Evolutionary conservation across 2,888 invertebrate species (phyloP).

Genomic region (Ornithoptera priamus): DNA sequence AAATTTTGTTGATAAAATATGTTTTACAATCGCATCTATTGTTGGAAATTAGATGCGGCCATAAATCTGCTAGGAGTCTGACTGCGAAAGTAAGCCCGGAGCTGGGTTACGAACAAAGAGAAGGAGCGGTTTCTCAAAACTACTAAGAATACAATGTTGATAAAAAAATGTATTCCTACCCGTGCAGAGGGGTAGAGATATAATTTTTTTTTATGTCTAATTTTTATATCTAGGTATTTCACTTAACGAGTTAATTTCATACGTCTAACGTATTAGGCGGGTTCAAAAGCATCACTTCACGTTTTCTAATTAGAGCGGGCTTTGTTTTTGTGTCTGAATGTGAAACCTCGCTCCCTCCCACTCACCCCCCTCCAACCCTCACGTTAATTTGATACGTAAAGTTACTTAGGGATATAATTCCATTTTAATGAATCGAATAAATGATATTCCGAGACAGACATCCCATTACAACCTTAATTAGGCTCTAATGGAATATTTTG

Average conservation of each 20-base stretch:
- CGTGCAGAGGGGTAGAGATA: too few relatives aligned
- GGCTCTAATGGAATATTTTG: too few relatives aligned
- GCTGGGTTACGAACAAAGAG: too few relatives aligned
- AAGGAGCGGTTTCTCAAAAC: too few relatives aligned
- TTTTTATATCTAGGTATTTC: background rate
- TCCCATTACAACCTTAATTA: background rate
- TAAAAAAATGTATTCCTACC: too few relatives aligned
- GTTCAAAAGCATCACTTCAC: constrained; percentile 19
- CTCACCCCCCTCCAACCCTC: background rate
- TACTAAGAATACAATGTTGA: too few relatives aligned
- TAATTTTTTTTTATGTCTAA: too few relatives aligned
- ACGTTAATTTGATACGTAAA: constrained; percentile 6
- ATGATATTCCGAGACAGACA: background rate
- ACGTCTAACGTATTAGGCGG: constrained; percentile 9
- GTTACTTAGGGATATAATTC: constrained; percentile 4
- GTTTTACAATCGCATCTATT: background rate
- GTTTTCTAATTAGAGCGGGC: constrained; percentile 17
- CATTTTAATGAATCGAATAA: background rate
- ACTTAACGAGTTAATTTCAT: constrained; percentile 21
- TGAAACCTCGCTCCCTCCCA: too few relatives aligned
- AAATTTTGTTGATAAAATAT: constrained; percentile 1
- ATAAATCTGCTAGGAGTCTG: too few relatives aligned
- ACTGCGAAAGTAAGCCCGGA: too few relatives aligned
- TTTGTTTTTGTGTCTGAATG: constrained; percentile 11
- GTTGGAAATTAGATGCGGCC: too few relatives aligned